These are phyloP conservation scores for Brachionus angularis DNA, from an alignment of 1,140 invertebrate species.

Conservation along the genomic window DNA sequence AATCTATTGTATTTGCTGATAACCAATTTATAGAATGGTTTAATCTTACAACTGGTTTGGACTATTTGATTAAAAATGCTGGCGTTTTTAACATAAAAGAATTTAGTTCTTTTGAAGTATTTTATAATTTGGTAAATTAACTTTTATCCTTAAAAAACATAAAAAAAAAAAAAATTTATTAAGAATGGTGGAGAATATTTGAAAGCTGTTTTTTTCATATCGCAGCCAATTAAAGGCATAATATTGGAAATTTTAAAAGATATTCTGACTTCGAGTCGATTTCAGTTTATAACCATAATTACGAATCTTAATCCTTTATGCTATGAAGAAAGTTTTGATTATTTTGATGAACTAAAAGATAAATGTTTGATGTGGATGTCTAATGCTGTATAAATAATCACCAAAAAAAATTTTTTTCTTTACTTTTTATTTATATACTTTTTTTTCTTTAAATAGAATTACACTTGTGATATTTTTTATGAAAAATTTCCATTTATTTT, in stretches of 20 bases:
- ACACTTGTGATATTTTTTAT: constrained; percentile 40
- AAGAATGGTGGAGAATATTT: constrained; percentile 21
- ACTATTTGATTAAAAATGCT: constrained; percentile 21
- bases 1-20: constrained; percentile 32
- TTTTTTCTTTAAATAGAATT: constrained; percentile 36
- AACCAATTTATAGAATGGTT: constrained; percentile 39
- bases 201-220: constrained; percentile 32
- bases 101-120: constrained; percentile 40
- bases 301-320: constrained; percentile 24
- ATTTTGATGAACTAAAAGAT: constrained; percentile 24
- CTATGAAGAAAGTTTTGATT: constrained; percentile 25
- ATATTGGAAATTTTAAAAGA: constrained; percentile 18
- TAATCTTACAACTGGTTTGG: constrained; percentile 12
- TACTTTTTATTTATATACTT: not conserved
- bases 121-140: not conserved
- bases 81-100: constrained; percentile 37
- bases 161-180: not conserved
- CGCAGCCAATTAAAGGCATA: constrained; percentile 13
- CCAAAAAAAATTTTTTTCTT: not conserved
- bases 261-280: constrained; percentile 23
- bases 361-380: constrained; percentile 42
- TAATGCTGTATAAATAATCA: not conserved
- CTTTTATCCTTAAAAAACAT: not conserved
- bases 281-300: constrained; percentile 40
- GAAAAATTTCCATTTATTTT: constrained; percentile 41